Evolutionary conservation across 2,888 invertebrate species (phyloP).

Genomic region (Euproctis similis): DNA sequence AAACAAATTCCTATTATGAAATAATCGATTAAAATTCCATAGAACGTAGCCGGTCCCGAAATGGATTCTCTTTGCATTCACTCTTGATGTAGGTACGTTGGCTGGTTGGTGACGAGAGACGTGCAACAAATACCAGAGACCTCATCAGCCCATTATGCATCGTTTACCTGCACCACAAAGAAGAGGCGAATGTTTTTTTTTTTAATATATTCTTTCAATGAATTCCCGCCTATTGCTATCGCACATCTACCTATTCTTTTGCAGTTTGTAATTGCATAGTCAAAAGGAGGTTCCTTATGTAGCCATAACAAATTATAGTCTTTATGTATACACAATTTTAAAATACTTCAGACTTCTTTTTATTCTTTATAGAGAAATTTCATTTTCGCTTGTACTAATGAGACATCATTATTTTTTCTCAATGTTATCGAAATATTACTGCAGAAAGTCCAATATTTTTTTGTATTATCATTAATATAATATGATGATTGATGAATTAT

Average conservation of each 20-base stretch:
- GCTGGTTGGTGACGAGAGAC: slow-evolving; percentile 44
- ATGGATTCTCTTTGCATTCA: slow-evolving; percentile 39
- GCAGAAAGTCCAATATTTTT: too few relatives aligned
- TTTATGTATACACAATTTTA: too few relatives aligned
- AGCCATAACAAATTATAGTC: too few relatives aligned
- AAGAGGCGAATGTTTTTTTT: slow-evolving; percentile 31
- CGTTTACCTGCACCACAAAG: slow-evolving; percentile 40
- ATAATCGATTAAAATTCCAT: slow-evolving; percentile 49
- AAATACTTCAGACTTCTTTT: too few relatives aligned
- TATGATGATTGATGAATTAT: too few relatives aligned
- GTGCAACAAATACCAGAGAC: slow-evolving; percentile 43
- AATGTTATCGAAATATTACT: too few relatives aligned
- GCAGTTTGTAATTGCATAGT: slow-evolving; percentile 16
- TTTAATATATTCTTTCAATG: slow-evolving; percentile 36
- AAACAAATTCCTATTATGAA: slow-evolving; percentile 23
- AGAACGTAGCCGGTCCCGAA: slow-evolving; percentile 22
- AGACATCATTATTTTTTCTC: too few relatives aligned
- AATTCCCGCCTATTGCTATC: slow-evolving; percentile 28
- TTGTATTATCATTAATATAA: too few relatives aligned
- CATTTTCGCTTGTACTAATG: too few relatives aligned
- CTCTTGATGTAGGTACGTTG: slow-evolving; percentile 28
- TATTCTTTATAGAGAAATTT: too few relatives aligned
- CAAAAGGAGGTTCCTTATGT: too few relatives aligned
- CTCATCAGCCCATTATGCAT: slow-evolving; percentile 34
- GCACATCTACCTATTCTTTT: slow-evolving; percentile 31